phyloP scores from a whole-genome alignment of 2,113 vertebrate genomes.

The Erythrocercus mccallii region DNA sequence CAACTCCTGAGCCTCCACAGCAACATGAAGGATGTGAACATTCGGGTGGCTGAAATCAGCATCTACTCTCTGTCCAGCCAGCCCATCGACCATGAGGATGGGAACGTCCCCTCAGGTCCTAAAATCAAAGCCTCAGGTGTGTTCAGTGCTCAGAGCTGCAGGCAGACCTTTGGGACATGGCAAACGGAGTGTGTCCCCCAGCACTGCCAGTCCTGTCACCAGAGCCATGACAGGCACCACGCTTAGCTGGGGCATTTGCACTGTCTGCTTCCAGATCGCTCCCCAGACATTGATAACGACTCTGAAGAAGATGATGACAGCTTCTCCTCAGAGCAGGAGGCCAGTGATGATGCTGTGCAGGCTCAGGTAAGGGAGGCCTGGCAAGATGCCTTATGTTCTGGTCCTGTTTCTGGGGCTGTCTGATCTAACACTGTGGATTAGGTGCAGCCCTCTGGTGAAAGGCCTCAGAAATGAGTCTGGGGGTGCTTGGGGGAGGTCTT shows the following conservation, averaged over 20 bases:
- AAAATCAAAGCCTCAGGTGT: conserved; percentile 92
- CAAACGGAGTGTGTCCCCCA: accelerated
- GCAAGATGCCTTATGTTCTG: not conserved
- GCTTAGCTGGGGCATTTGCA: not conserved
- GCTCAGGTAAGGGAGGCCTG: conserved; percentile 79
- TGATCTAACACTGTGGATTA: not conserved
- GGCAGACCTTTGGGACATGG: accelerated
- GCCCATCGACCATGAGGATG: conserved; percentile 94
- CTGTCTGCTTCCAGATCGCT: conserved; percentile 60
- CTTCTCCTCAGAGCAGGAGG: conserved; percentile 97
- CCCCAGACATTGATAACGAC: conserved; percentile 85
- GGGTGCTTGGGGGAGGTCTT: not conserved
- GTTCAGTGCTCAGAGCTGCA: not conserved
- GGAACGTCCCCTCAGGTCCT: conserved; percentile 81
- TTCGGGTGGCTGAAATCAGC: conserved; percentile 95
- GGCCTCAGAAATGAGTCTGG: not conserved
- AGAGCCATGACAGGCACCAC: accelerated
- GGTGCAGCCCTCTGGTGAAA: not conserved
- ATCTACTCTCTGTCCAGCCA: conserved; percentile 96
- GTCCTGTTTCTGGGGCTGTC: not conserved
- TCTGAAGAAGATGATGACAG: conserved; percentile 98
- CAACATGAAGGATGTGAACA: conserved; percentile 87
- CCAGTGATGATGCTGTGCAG: conserved; percentile 93
- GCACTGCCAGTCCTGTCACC: not conserved
- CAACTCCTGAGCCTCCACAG: conserved; percentile 90